phyloP scores from a whole-genome alignment of 2,113 vertebrate species.

The Apus apus region DNA sequence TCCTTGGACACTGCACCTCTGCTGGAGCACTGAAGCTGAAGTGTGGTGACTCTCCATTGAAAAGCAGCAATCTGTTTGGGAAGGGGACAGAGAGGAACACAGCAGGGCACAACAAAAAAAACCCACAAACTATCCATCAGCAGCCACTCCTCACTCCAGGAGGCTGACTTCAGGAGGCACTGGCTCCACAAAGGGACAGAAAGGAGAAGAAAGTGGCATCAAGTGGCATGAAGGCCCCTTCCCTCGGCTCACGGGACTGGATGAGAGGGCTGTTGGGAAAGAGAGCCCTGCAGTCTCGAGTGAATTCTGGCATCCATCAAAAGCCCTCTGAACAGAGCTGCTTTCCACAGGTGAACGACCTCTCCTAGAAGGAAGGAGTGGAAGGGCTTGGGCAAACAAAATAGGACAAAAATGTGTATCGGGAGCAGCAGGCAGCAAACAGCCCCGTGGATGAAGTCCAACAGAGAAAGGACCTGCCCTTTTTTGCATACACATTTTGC shows the following conservation, averaged over 20 bases:
- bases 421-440: not conserved
- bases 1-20: not conserved
- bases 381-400: constrained; percentile 22
- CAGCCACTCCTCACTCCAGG: not conserved
- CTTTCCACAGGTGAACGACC: not conserved
- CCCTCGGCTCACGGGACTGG: not conserved
- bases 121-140: not conserved
- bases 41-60: not conserved
- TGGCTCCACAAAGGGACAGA: not conserved
- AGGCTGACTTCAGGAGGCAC: not conserved
- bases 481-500: not conserved
- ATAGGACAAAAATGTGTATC: not conserved
- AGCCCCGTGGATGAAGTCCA: not conserved
- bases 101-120: not conserved
- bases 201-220: not conserved
- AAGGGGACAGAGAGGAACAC: not conserved
- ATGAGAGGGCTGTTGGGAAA: not conserved
- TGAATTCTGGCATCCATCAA: not conserved
- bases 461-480: not conserved
- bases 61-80: not conserved
- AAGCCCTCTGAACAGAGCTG: not conserved
- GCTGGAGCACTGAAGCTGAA: not conserved
- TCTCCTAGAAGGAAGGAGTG: not conserved
- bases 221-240: not conserved
- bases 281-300: not conserved